phyloP scores from a whole-genome alignment of 2,113 vertebrate genomes.

The Kryptolebias marmoratus region DNA sequence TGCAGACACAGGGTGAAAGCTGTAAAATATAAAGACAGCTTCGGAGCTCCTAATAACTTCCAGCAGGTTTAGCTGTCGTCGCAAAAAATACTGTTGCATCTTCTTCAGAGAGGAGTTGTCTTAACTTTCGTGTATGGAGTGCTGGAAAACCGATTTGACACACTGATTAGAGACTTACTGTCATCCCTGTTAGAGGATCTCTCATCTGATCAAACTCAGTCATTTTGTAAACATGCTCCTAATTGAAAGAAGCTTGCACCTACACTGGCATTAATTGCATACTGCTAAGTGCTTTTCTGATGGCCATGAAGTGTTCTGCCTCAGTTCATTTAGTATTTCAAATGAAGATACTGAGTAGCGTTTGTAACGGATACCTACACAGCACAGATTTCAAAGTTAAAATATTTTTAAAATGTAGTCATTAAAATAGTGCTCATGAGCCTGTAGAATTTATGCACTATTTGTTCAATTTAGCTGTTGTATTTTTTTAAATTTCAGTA shows the following conservation, averaged over 20 bases:
- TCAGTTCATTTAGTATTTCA: slow-evolving; percentile 30
- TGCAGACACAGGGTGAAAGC: slow-evolving; percentile 3
- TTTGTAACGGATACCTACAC: not conserved
- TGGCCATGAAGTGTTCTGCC: slow-evolving; percentile 37
- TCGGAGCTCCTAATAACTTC: slow-evolving; percentile 28
- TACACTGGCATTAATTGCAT: slow-evolving; percentile 42
- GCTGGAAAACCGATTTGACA: slow-evolving; percentile 27
- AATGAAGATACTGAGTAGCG: slow-evolving; percentile 14
- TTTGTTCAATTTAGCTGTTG: no score
- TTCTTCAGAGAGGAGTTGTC: slow-evolving; percentile 17
- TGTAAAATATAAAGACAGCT: slow-evolving; percentile 40
- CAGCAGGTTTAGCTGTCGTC: slow-evolving; percentile 15
- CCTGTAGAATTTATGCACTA: no score
- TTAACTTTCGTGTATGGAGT: slow-evolving; percentile 21
- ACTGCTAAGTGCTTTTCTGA: slow-evolving; percentile 22
- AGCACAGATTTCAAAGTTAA: not conserved
- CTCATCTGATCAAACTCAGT: slow-evolving; percentile 31
- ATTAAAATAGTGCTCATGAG: not conserved
- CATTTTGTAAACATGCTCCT: slow-evolving; percentile 47
- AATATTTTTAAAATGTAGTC: not conserved
- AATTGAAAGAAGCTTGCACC: slow-evolving; percentile 24
- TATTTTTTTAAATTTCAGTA: no score
- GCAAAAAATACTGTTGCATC: not conserved
- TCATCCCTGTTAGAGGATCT: slow-evolving; percentile 22
- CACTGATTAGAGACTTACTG: slow-evolving; percentile 31